Evolutionary conservation across 2,797 vertebrate species (phyloP).

Genomic region (Manis pentadactyla): DNA sequence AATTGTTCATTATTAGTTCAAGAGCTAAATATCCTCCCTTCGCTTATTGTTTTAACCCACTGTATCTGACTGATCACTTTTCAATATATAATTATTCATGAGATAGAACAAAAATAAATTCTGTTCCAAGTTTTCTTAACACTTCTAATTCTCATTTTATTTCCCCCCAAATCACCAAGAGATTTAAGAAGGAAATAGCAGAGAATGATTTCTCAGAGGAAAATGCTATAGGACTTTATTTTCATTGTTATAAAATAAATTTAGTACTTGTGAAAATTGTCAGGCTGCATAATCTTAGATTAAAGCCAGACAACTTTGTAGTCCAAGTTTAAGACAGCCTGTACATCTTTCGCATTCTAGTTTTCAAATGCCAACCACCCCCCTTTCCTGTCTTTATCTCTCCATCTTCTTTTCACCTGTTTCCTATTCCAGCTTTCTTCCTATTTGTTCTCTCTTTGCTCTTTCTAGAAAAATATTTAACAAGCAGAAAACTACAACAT

Average conservation of each 20-base stretch:
- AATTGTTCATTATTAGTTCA: conserved; percentile 6
- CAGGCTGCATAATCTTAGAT: background rate
- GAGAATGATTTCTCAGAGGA: background rate
- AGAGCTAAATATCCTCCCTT: background rate
- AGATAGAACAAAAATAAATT: background rate
- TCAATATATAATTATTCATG: background rate
- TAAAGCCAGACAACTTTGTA: background rate
- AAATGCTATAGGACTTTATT: background rate
- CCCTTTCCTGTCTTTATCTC: background rate
- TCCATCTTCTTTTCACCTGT: background rate
- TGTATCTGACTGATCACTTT: background rate
- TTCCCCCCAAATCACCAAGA: background rate
- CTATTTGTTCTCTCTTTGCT: background rate
- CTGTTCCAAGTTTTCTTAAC: conserved; percentile 23
- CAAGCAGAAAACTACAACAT: background rate
- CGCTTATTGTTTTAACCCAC: background rate
- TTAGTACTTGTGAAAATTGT: conserved; percentile 24
- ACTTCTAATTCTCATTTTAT: conserved; percentile 4
- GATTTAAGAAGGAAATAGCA: background rate
- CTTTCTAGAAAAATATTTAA: background rate
- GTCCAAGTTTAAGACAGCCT: background rate
- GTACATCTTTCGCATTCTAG: background rate
- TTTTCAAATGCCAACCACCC: background rate
- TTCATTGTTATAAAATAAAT: conserved; percentile 34
- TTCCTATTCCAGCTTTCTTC: background rate